phyloP scores from a whole-genome alignment of 2,888 invertebrate species.

The Gymnosoma rotundatum region DNA sequence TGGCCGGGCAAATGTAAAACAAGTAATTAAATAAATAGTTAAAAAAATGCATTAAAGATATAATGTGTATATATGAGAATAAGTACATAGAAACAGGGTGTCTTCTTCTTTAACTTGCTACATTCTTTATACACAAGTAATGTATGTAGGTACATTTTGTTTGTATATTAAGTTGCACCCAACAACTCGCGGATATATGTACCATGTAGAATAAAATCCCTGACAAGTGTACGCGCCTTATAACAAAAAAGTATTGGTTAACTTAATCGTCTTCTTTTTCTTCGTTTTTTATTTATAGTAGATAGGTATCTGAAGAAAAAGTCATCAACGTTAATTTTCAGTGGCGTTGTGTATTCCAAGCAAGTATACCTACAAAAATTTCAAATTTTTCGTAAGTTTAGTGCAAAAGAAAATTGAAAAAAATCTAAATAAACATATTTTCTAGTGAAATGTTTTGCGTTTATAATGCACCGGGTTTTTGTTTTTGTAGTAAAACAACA shows the following conservation, averaged over 20 bases:
- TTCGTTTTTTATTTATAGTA: constrained; percentile 46
- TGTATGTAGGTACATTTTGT: constrained; percentile 43
- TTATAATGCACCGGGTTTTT: constrained; percentile 63
- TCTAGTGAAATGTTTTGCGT: constrained; percentile 31
- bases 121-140: neutral
- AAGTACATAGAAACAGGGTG: constrained; percentile 58
- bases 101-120: constrained; percentile 63
- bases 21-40: constrained; percentile 46
- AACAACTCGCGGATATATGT: constrained; percentile 1
- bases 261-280: constrained; percentile 68
- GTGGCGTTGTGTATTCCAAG: constrained; percentile 65
- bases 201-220: constrained; percentile 46
- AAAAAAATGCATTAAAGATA: constrained; percentile 47
- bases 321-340: constrained; percentile 49
- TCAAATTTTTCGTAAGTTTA: constrained; percentile 37
- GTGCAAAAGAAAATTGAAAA: constrained; percentile 28
- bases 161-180: constrained; percentile 63
- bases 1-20: constrained; percentile 51
- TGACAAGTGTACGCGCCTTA: constrained; percentile 70
- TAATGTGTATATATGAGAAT: constrained; percentile 24
- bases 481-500: constrained; percentile 41
- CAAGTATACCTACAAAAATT: constrained; percentile 68
- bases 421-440: constrained; percentile 33
- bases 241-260: constrained; percentile 57
- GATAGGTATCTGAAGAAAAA: constrained; percentile 39